phyloP scores from a whole-genome alignment of 2,797 vertebrate genomes.

The Otus scops region DNA sequence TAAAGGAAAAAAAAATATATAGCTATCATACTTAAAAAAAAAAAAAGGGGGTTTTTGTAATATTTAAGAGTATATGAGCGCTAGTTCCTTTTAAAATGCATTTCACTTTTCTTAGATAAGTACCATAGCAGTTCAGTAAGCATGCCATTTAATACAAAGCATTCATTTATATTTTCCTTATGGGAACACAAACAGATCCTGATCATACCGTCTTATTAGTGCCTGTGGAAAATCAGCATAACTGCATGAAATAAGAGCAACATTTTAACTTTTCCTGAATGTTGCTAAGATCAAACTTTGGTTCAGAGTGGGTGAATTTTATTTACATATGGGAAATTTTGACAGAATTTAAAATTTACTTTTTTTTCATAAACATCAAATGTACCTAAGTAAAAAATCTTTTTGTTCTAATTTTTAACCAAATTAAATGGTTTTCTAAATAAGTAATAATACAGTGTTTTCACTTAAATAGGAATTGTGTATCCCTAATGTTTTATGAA shows the following conservation, averaged over 20 bases:
- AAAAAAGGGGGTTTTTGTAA: background rate
- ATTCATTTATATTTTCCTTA: background rate
- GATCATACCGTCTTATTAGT: background rate
- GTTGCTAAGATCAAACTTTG: background rate
- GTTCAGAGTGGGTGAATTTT: background rate
- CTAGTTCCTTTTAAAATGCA: background rate
- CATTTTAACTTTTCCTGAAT: background rate
- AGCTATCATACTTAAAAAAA: background rate
- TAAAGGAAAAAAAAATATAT: background rate
- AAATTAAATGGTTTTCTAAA: background rate
- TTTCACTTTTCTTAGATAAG: background rate
- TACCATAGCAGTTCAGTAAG: background rate
- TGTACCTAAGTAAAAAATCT: background rate
- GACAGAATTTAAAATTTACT: background rate
- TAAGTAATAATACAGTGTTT: background rate
- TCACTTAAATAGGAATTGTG: background rate
- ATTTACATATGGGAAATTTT: background rate
- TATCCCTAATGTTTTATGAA: background rate
- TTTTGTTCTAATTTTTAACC: background rate
- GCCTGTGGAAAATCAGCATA: background rate
- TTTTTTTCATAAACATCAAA: background rate
- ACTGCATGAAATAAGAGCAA: background rate
- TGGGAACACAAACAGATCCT: background rate
- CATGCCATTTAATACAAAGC: background rate
- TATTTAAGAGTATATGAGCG: background rate